Base-by-base conservation (phyloP, 2,113 vertebrate species). In the Dipodomys stephensi region DNA sequence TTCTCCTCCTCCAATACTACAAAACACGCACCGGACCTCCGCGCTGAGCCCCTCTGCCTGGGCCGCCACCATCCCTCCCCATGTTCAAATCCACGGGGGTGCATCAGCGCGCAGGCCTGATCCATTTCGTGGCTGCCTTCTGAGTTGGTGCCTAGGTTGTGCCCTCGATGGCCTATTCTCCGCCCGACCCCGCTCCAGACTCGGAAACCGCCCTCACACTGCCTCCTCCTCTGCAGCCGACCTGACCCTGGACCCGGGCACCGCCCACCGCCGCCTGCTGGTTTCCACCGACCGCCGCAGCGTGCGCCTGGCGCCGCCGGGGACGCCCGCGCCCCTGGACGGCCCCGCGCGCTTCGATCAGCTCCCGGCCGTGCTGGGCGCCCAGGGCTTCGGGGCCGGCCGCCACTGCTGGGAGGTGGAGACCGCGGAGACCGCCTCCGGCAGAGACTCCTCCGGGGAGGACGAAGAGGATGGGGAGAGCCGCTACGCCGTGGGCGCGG, bases 321-420 rank as follows among this genome's bases (percentile, higher is more conserved):
- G 98, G 6, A 97, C 98, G 0, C 98, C 98, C 4, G 98, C 98
- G 1, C 98, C 98, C 0, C 97, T 98, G 0, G 98, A 99, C 20
- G 94, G 98, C 83, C 98, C 99, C 2, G 98, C 97, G 11, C 98
- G 98, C 39, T 99, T 99, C 0, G 98, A 99, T 53, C 98, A 98
- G 0, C 98, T 99, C 72, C 98, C 96, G 0, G 99, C 98, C 0
- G 98, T 99, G 8, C 92, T 99, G 96, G 98, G 98, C 0, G 97
- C 98, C 0, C 98, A 99, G 28, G 98, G 98, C 15, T 98, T 99
- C 46, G 71, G 60, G 60, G 22, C 96, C 0, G 99, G 99, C 8
- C 98, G 99, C 44, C 98, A 98, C 95, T 99, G 98, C 97, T 99
- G 99, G 99, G 99, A 99, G 83, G 99, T 99, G 71, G 98, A 99